Evolutionary conservation across 2,888 invertebrate genomes (phyloP), one percentile per base, ranked within the genome.

Genomic region (Cordilura impudica): DNA sequence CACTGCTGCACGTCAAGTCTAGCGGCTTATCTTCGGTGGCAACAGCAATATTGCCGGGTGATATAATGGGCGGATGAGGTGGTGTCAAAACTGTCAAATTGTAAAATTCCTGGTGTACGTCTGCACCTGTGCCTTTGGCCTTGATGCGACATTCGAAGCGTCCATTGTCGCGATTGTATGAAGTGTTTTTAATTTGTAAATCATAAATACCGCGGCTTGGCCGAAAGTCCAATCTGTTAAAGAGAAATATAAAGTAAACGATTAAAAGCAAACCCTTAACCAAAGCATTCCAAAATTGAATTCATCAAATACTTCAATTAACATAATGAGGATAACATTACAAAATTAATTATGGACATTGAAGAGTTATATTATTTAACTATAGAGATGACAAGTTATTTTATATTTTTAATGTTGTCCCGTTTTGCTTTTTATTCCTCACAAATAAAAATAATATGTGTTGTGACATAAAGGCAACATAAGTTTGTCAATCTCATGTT

Each of bases 141-240:
- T 94, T 96, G 87, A 94, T 94, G 85, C 94, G 94, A 90, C 97
- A 98, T 91, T 96, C 97, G 91, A 97, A 98, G 84, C 94, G 93
- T 81, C 97, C 97, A 90, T 97, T 97, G 92, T 97, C 97, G 31
- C 95, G 92, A 88, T 95, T 96, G 91, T 97, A 98, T 63, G 95
- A 95, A 63, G 97, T 96, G 89, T 96, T 96, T 82, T 94, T 93
- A 87, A 98, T 97, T 90, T 95, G 92, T 86, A 98, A 92, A 90
- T 98, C 97, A 92, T 97, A 98, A 81, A 93, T 92, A 71, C 98
- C 97, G 81, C 94, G 93, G 63, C 92, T 92, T 21, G 96, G 95
- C 82, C 93, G 93, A 90, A 94, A 95, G 87, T 94, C 94, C 87
- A 96, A 91, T 88, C 95, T 95, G 88, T 53, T 61, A 61, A 67